Conservation (phyloP, 2,888 invertebrate genomes). For the Lasius fuliginosus region DNA sequence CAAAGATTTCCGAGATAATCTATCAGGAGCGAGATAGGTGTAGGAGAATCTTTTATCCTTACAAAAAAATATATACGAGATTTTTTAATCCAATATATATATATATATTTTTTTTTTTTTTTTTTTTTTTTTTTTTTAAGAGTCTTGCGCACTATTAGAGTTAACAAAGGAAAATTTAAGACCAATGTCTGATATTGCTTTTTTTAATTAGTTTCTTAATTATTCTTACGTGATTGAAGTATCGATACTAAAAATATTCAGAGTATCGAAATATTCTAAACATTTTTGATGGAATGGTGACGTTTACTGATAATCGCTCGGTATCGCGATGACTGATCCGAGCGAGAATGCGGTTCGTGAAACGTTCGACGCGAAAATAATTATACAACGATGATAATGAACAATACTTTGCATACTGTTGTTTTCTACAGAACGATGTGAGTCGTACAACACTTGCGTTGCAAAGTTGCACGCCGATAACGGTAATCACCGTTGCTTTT, state of each 20-base stretch:
- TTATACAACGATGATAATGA: conserved; percentile 22
- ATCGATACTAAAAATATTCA: neutral
- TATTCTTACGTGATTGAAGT: neutral
- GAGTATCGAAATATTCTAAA: neutral
- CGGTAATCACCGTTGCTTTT: neutral
- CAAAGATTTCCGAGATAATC: neutral
- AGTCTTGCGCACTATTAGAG: neutral
- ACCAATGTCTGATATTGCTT: neutral
- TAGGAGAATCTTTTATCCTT: neutral
- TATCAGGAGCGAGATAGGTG: neutral
- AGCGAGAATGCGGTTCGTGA: conserved; percentile 18
- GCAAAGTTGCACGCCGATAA: conserved; percentile 25
- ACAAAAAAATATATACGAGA: neutral
- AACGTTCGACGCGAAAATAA: conserved; percentile 5
- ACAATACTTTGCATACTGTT: conserved; percentile 20
- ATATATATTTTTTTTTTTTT: too few species aligned
- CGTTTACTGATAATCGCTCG: conserved; percentile 11
- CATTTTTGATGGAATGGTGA: neutral
- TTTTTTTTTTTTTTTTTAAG: neutral
- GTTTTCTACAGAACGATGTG: conserved; percentile 24
- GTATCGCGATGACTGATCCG: neutral
- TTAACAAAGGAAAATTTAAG: neutral
- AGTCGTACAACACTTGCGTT: neutral
- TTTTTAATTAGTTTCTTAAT: neutral
- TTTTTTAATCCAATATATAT: neutral